Base-by-base conservation (phyloP, 2,888 invertebrate species). In the Amblyjoppa fuscipennis region DNA sequence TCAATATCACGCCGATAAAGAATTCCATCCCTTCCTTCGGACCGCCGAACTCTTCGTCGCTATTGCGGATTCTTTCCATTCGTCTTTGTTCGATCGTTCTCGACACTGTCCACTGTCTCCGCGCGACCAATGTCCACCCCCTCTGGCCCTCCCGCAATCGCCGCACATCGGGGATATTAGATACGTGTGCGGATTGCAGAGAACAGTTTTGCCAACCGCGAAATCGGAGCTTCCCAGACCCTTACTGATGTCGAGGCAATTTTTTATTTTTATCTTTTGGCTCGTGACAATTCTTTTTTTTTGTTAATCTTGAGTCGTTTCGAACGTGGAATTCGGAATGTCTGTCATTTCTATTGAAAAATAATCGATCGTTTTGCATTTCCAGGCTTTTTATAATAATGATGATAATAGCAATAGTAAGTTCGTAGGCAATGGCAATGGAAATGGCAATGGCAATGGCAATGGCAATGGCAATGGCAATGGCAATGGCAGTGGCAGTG, bases 151-250 rank as follows among this genome's bases (percentile, higher is more conserved):
- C 66, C 6, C 45, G 11, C 45, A 41, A 25, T 16, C 71, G 51
- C 31, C n/a, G 16, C 49, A 49, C 31, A 86, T 81, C 70, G 88
- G 89, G 90, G 91, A 92, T 92, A 92, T 92, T 92, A 92, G 92
- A 92, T 92, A 92, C 92, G 92, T 92, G 92, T 90, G 81, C 89
- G 87, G 92, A 88, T 90, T 92, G 90, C 90, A 87, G 89, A 89
- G 59, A 66, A 7, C 31, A 9, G 13, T 16, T 53, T 53, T 11
- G 16, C 53, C n/a, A 31, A 34, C 53, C 7, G n/a, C 31, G 31
- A 71, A 71, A 71, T 71, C 71, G 34, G 31, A 53, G 71, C n/a
- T 34, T 56, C 34, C 34, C 51, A 11, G 34, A 34, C 38, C n/a
- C 53, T 51, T 9, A 13, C 53, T 34, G 53, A 71, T 71, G 53